Conservation (phyloP, 2,888 invertebrate genomes). For the Phyto melanocephala region DNA sequence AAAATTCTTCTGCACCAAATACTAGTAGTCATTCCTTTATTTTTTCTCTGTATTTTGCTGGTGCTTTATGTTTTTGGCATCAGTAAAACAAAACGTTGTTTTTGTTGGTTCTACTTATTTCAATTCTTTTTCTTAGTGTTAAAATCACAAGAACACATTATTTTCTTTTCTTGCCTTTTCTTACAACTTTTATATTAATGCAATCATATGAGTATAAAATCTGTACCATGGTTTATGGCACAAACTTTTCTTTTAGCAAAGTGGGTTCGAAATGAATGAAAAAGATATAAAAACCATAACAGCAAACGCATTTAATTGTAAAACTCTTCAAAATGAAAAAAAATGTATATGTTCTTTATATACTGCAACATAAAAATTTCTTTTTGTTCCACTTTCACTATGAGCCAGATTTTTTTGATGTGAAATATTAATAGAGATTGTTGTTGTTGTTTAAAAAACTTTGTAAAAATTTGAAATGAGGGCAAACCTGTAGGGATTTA, state of each 20-base stretch:
- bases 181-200: not conserved
- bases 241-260: slow-evolving; percentile 11
- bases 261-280: not conserved
- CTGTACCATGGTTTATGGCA: slow-evolving; percentile 1
- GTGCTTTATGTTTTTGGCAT: slow-evolving; percentile 34
- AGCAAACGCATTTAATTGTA: slow-evolving; percentile 26
- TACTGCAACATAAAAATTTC: not conserved
- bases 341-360: not conserved
- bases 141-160: not conserved
- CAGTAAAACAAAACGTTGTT: slow-evolving; percentile 13
- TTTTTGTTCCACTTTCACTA: slow-evolving; percentile 5
- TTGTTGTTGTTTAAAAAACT: not conserved
- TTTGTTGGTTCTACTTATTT: not conserved
- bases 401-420: slow-evolving; percentile 15
- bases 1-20: slow-evolving; percentile 54
- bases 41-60: slow-evolving; percentile 16
- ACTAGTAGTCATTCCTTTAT: not conserved
- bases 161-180: not conserved
- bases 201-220: slow-evolving; percentile 37
- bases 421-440: slow-evolving; percentile 8
- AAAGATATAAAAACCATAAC: not conserved
- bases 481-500: not conserved
- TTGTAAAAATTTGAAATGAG: not conserved
- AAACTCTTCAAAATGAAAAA: slow-evolving; percentile 6
- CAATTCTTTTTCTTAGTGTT: not conserved